phyloP scores from a whole-genome alignment of 2,888 invertebrate genomes.

The Pseudococcus longispinus region DNA sequence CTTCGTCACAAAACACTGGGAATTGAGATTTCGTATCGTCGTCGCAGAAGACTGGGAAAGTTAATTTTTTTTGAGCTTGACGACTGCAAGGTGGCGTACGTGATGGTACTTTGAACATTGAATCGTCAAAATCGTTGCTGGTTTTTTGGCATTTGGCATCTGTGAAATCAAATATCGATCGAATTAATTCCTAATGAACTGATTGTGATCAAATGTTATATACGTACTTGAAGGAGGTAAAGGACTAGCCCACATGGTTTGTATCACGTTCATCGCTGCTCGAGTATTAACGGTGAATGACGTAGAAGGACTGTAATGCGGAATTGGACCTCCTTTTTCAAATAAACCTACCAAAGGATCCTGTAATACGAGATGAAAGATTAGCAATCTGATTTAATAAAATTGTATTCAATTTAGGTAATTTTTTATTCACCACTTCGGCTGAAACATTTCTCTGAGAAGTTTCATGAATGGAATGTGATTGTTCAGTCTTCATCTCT shows the following conservation, averaged over 20 bases:
- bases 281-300: conserved; percentile 72
- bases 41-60: conserved; percentile 37
- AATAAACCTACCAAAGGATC: not conserved
- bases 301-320: conserved; percentile 47
- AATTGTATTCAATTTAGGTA: not conserved
- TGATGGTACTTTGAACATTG: conserved; percentile 7
- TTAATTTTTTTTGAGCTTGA: not conserved
- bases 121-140: not conserved
- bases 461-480: not conserved
- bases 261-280: conserved; percentile 72
- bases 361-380: not conserved
- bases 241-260: conserved; percentile 67
- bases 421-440: not conserved
- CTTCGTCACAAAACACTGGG: not conserved
- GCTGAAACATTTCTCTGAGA: not conserved
- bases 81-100: not conserved
- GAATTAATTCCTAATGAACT: too few relatives aligned
- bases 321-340: not conserved
- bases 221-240: conserved; percentile 42
- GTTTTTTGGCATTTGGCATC: not conserved
- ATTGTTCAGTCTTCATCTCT: conserved; percentile 1
- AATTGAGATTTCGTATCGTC: not conserved
- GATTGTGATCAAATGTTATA: too few relatives aligned
- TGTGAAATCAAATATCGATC: not conserved
- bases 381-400: not conserved